Base-by-base conservation (phyloP, 23 tunicate genomes). In the Halocynthia roretzi region DNA sequence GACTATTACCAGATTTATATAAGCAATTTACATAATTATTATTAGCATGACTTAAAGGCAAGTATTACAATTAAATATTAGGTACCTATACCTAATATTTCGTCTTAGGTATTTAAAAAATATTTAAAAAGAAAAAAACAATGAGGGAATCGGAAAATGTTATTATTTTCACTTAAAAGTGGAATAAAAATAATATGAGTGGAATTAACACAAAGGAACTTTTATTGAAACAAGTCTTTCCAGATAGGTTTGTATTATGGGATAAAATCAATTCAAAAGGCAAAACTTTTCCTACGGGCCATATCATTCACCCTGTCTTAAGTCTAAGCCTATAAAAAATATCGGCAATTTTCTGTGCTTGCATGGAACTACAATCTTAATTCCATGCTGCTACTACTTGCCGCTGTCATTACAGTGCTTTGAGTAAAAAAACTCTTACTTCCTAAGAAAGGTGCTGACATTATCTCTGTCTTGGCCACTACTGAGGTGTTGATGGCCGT, bases 391-490 rank as follows among this genome's bases (percentile, higher is more conserved):
- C 70, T 10, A 15, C 70, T 65, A 10, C 19, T 31, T 65, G 70
- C 9, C 31, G 22, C 19, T 65, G 70, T 48, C 70, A 65, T 48
- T 20, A 65, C 19, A 65, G 31, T 65, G 31, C 70, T 65, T 0
- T 31, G 44, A 20, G 70, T 20, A 15, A 65, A 10, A 0, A 65
- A 11, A 8, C 15, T 65, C 70, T 65, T 65, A 49, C 87, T 89
- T 49, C 96, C 85, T 63, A 89, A 57, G 6, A 89, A 51, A 15
- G 96, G 96, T 68, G 77, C 75, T 50, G 80, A 50, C 23, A 80
- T 77, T 22, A 77, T 83, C 64, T 89, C 96, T 50, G 50, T 31
- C 67, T 84, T 84, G 11, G 96, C 72, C 48, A 89, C 50, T 10
- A 86, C 85, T 63, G 84, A 20, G 14, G 86, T 82, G 18, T 76